Conservation (phyloP, 1,140 invertebrate species). For the Lucilia sericata region DNA sequence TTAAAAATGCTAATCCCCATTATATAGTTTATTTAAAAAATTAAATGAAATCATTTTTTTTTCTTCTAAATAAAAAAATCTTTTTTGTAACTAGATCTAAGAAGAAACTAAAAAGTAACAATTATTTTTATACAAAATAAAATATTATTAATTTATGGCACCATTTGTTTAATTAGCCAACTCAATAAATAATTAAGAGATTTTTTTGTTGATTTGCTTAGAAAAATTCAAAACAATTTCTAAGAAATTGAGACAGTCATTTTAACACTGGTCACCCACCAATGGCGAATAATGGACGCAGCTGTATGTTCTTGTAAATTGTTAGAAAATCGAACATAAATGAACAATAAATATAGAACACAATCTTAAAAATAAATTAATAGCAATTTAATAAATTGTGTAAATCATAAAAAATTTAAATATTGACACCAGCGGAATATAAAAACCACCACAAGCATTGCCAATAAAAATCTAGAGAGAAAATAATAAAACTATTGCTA, state of each 20-base stretch:
- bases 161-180: not conserved
- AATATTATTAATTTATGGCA: not conserved
- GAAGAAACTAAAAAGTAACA: no score
- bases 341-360: not conserved
- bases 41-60: no score
- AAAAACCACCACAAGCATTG: not conserved
- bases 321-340: not conserved
- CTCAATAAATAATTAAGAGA: not conserved
- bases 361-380: constrained; percentile 29
- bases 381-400: constrained; percentile 30
- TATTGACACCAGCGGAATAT: constrained; percentile 17
- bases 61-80: no score
- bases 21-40: no score
- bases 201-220: not conserved
- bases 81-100: no score
- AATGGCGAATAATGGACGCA: not conserved
- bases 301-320: constrained; percentile 35
- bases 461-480: not conserved
- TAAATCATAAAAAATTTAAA: constrained; percentile 20
- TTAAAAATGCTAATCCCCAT: no score
- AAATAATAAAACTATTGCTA: not conserved
- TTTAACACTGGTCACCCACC: not conserved
- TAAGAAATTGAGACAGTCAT: not conserved
- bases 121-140: no score
- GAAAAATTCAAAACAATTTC: not conserved